These are phyloP conservation scores for Pseudococcus jackbeardsleyi DNA, from an alignment of 2,888 invertebrate species.

Conservation along the genomic window DNA sequence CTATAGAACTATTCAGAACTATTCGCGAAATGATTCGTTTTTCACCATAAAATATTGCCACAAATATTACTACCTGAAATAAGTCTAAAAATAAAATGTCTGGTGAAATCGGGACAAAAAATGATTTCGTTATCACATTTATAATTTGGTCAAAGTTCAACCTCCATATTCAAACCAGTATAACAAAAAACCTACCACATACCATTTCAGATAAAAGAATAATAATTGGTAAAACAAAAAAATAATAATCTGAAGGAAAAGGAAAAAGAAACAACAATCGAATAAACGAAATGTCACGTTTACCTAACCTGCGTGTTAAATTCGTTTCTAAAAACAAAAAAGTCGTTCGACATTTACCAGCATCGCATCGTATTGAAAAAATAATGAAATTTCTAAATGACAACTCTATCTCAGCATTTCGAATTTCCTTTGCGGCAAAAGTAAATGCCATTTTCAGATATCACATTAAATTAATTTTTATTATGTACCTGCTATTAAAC, in stretches of 20 bases:
- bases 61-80: background rate
- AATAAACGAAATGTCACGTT: slow-evolving; percentile 43
- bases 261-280: slow-evolving; percentile 23
- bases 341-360: slow-evolving; percentile 38
- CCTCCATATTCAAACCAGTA: background rate
- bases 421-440: slow-evolving; percentile 21
- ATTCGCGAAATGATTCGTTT: background rate
- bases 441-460: slow-evolving; percentile 45
- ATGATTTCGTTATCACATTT: background rate
- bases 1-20: too few species aligned
- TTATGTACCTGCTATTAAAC: slow-evolving; percentile 11
- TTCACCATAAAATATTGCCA: background rate
- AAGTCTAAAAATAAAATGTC: background rate
- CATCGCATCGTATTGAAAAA: slow-evolving; percentile 1
- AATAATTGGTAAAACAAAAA: background rate
- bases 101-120: background rate
- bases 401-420: slow-evolving; percentile 39
- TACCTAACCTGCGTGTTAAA: slow-evolving; percentile 22
- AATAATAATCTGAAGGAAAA: slow-evolving; percentile 15
- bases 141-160: background rate
- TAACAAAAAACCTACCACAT: background rate
- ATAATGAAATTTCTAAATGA: slow-evolving; percentile 41
- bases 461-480: slow-evolving; percentile 55
- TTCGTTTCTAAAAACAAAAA: slow-evolving; percentile 36
- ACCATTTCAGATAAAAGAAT: slow-evolving; percentile 13